These are phyloP conservation scores for Cyclina sinensis DNA, from an alignment of 1,140 invertebrate species.

Conservation along the genomic window DNA sequence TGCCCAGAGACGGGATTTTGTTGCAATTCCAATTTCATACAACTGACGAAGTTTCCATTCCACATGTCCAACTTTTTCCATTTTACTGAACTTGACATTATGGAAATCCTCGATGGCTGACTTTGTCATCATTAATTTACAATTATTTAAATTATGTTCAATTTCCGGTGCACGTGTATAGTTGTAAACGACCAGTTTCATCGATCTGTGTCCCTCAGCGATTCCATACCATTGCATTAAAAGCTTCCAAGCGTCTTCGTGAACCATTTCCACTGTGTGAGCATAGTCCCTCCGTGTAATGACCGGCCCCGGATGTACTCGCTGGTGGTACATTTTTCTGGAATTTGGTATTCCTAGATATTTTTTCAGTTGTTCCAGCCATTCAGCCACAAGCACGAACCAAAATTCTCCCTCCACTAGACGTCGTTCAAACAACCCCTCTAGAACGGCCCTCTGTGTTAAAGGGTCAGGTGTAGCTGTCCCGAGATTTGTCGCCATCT, in stretches of 20 bases:
- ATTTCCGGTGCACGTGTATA: constrained; percentile 82
- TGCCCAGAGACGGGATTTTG: constrained; percentile 81
- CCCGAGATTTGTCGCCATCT: constrained; percentile 59
- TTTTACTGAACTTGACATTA: constrained; percentile 84
- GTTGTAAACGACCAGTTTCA: constrained; percentile 83
- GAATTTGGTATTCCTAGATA: constrained; percentile 80
- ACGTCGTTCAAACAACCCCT: constrained; percentile 79
- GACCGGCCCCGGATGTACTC: constrained; percentile 81
- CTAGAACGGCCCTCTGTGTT: constrained; percentile 80
- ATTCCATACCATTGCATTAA: constrained; percentile 84
- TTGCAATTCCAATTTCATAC: constrained; percentile 73
- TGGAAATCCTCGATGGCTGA: constrained; percentile 82
- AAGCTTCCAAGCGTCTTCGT: constrained; percentile 84
- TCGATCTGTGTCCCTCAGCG: constrained; percentile 82
- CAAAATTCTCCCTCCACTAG: constrained; percentile 83
- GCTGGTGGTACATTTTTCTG: constrained; percentile 80
- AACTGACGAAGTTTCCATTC: constrained; percentile 81
- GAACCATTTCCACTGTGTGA: constrained; percentile 83
- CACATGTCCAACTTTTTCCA: constrained; percentile 84
- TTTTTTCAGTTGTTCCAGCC: constrained; percentile 83
- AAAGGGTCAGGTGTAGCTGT: constrained; percentile 78
- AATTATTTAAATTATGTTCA: constrained; percentile 84
- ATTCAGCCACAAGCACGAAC: constrained; percentile 84
- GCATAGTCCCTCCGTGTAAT: constrained; percentile 82
- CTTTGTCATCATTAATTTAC: constrained; percentile 81